Evolutionary conservation across 2,113 vertebrate species (phyloP), one percentile per base, ranked within the genome.

Genomic region (Odontesthes bonariensis): DNA sequence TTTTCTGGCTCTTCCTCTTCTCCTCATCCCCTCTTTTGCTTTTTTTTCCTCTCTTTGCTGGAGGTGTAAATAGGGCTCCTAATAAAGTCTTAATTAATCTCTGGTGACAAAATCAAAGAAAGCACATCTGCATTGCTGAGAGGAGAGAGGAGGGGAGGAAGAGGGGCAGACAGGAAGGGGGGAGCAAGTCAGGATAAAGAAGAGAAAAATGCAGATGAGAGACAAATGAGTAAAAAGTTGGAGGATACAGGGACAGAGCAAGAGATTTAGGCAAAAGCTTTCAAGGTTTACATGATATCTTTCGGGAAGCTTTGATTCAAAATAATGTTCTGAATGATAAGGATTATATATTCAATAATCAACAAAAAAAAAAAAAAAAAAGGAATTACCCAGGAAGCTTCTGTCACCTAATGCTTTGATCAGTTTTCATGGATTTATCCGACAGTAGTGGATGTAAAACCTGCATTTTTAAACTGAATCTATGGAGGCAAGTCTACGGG

Each of bases 31-130:
- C 35, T 61, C 22, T 72, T 75, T 31, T 47, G 27, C 23, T 65
- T 46, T 56, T 42, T 27, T 81, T 83, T 77, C 63, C 33, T 79
- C 85, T 77, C 63, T 71, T 52, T 19, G 68, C 75, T 72, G 71
- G 81, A 77, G 88, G 87, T 91, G 90, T 90, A 91, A 90, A 90
- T 88, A 89, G 82, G 83, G 58, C 60, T 85, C 80, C 71, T 90
- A 88, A 91, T 90, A 88, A 90, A 90, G 89, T 82, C 66, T 89
- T 92, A 91, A 92, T 92, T 92, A 92, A 92, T 91, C 91, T 92
- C 91, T 79, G 60, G 90, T 77, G 91, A 90, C 89, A 88, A 88
- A 90, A 92, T 92, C 91, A 92, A 92, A 92, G 90, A 91, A 90
- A 89, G 79, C 79, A 86, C 83, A 92, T 91, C 89, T 91, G 88